Evolutionary conservation across 2,888 invertebrate genomes (phyloP).

Genomic region (Thymelicus acteon): DNA sequence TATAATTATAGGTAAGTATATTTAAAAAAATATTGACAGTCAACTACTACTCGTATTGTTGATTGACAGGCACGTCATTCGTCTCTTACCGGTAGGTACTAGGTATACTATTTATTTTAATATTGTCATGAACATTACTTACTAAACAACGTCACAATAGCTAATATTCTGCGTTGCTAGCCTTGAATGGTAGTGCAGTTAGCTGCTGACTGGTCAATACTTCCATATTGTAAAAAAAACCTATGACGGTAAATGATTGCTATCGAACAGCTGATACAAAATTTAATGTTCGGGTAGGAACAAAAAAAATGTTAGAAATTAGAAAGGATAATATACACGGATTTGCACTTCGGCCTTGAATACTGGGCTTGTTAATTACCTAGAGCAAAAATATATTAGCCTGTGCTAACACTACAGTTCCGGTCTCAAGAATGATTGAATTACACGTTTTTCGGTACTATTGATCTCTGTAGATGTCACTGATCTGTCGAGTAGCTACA

Average conservation of each 20-base stretch:
- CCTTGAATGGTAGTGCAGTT: neutral
- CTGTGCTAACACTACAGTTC: slow-evolving; percentile 11
- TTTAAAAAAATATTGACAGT: too few species aligned
- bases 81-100: too few species aligned
- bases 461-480: too few species aligned
- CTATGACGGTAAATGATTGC: slow-evolving; percentile 1
- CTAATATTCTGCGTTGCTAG: neutral
- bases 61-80: too few species aligned
- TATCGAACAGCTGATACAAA: neutral
- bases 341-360: slow-evolving; percentile 11
- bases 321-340: slow-evolving; percentile 24
- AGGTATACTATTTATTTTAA: too few species aligned
- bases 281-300: neutral
- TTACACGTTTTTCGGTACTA: too few species aligned
- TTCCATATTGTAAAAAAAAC: neutral
- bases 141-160: too few species aligned
- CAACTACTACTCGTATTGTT: too few species aligned
- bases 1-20: too few species aligned
- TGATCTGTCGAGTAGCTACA: too few species aligned
- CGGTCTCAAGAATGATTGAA: slow-evolving; percentile 6
- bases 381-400: slow-evolving; percentile 1
- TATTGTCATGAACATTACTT: too few species aligned
- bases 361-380: slow-evolving; percentile 8
- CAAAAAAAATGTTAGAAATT: neutral
- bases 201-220: neutral